Evolutionary conservation across 2,888 invertebrate species (phyloP).

Genomic region (Arctia plantaginis): DNA sequence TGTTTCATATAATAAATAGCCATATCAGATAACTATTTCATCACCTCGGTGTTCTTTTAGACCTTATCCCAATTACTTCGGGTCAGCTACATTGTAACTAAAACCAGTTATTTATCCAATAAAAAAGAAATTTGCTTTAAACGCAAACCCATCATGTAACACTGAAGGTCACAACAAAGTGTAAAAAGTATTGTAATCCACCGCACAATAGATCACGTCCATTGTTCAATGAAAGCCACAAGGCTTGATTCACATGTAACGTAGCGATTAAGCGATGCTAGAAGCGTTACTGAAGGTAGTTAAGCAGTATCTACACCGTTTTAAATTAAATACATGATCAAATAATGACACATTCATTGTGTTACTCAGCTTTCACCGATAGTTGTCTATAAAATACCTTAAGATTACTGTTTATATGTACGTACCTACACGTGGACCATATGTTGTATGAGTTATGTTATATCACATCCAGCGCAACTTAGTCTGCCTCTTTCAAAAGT

Average conservation of each 20-base stretch:
- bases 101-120: background rate
- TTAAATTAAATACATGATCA: background rate
- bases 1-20: background rate
- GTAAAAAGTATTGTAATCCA: slow-evolving; percentile 36
- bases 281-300: background rate
- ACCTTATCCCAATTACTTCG: background rate
- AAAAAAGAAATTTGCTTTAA: slow-evolving; percentile 27
- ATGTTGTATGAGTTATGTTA: background rate
- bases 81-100: background rate
- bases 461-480: background rate
- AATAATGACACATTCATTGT: background rate
- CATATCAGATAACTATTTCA: background rate
- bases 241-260: slow-evolving; percentile 35
- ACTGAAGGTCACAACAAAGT: slow-evolving; percentile 37
- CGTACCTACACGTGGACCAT: background rate
- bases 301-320: background rate
- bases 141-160: slow-evolving; percentile 16
- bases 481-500: too few species aligned
- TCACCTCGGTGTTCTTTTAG: background rate
- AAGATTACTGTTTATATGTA: background rate
- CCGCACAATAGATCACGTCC: slow-evolving; percentile 34
- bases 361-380: too few species aligned
- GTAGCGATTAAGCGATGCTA: slow-evolving; percentile 10
- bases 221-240: slow-evolving; percentile 42
- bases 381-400: background rate